phyloP scores from a whole-genome alignment of 2,113 vertebrate species.

The Cacatua alba region DNA sequence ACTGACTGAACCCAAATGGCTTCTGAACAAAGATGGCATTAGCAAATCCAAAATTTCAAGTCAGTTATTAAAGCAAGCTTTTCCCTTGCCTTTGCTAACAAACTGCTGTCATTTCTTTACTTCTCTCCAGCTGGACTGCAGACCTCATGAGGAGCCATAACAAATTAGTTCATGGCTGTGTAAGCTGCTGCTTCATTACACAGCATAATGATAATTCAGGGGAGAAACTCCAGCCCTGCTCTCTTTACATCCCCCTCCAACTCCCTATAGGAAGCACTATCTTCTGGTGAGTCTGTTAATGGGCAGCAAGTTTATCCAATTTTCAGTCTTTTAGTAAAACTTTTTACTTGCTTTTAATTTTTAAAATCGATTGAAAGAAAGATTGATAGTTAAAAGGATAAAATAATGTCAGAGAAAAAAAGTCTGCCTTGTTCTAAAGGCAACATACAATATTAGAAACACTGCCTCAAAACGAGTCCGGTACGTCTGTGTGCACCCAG shows the following conservation, averaged over 20 bases:
- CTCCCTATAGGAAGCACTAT: constrained; percentile 30
- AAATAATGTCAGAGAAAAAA: not conserved
- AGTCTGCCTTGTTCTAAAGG: not conserved
- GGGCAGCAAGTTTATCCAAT: constrained; percentile 24
- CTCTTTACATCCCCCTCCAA: not conserved
- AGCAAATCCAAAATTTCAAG: constrained; percentile 25
- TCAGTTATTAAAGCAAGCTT: not conserved
- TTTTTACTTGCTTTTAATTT: constrained; percentile 57
- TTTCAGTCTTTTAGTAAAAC: constrained; percentile 24
- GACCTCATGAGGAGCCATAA: constrained; percentile 61
- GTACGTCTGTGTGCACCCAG: not conserved
- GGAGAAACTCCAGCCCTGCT: constrained; percentile 7
- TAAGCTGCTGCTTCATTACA: constrained; percentile 72
- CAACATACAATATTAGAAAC: not conserved
- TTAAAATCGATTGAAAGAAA: constrained; percentile 38
- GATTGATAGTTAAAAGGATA: not conserved
- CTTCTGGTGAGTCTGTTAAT: constrained; percentile 22
- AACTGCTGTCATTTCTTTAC: constrained; percentile 21
- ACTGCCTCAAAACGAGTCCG: not conserved
- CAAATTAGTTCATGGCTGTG: constrained; percentile 66
- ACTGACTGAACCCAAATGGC: constrained; percentile 1
- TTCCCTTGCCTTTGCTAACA: constrained; percentile 1
- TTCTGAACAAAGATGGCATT: constrained; percentile 9
- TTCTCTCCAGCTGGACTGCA: constrained; percentile 48
- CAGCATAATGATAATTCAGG: constrained; percentile 50